Base-by-base conservation (phyloP, 2,888 invertebrate genomes). In the Drosophila antonietae region DNA sequence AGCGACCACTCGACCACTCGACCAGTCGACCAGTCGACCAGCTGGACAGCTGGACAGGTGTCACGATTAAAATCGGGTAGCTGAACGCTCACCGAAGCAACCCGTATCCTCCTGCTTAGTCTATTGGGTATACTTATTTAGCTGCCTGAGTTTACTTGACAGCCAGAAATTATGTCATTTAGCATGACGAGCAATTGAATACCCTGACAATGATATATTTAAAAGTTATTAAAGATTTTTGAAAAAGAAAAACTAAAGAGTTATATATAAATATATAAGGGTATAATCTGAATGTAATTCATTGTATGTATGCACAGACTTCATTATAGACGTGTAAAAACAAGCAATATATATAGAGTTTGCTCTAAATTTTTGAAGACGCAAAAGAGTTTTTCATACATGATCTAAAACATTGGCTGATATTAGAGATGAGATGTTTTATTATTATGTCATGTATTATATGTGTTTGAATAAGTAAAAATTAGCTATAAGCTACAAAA, bases 51-150 rank as follows among this genome's bases (percentile, higher is more conserved):
- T 35, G 51, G 51, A 74, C 77, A 80, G 80, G 77, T 79, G 80
- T 79, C 80, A 74, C 71, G 68, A 72, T 65, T 79, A 68, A 77
- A 77, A 73, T 79, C 78, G 68, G 56, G 28, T 28, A 15, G 62
- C 52, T 28, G 10, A 14, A 41, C 39, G 18, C n/a, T 35, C 47
- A 4, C 41, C 46, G 7, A 12, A 3, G 12, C 18, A 33, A 0
- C 10, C 12, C 10, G 28, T n/a, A 37, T n/a, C 31, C 18, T 8
- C n/a, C 10, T 14, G 0, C 12, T n/a, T 10, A 23, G 71, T 51
- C 65, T 53, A 43, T 52, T 23, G 46, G n/a, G 59, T 47, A 44
- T 66, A 75, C 78, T 78, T 78, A 78, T 75, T 66, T 68, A 65
- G 63, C 49, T 43, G 35, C 28, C 65, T 23, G 55, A 59, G 59